A percentile compares a stretch with the other conserved stretches of the same genome.
These are phyloP conservation scores for Labeo catla DNA, from an alignment of 2,113 vertebrate genomes.

Conservation along the genomic window DNA sequence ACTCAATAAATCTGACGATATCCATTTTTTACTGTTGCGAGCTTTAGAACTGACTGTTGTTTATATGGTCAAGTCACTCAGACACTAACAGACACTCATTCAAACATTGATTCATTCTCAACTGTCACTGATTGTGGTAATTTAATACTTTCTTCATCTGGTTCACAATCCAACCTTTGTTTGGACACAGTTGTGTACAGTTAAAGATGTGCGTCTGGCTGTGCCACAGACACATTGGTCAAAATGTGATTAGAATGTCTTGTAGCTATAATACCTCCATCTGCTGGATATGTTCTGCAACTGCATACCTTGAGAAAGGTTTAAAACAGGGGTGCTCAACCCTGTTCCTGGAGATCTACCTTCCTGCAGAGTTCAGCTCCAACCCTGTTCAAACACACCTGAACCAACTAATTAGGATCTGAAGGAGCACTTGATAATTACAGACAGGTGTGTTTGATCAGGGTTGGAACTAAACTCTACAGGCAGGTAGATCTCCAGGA, in stretches of 20 bases:
- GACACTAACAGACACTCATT: conserved; percentile 18
- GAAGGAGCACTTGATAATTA: too few relatives aligned
- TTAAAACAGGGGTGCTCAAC: too few relatives aligned
- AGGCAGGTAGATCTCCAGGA: too few relatives aligned
- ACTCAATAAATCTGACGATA: conserved; percentile 1
- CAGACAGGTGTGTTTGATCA: too few relatives aligned
- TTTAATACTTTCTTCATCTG: conserved; percentile 28
- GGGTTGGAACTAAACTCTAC: too few relatives aligned
- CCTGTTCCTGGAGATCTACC: too few relatives aligned
- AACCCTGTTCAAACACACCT: too few relatives aligned
- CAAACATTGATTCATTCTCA: not conserved
- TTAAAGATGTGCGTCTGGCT: not conserved
- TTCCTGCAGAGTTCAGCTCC: too few relatives aligned
- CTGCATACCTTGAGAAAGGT: not conserved
- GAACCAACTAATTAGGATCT: too few relatives aligned
- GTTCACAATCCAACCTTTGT: conserved; percentile 18
- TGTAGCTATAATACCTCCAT: not conserved
- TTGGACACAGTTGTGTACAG: conserved; percentile 6
- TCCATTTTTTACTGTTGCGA: conserved; percentile 5
- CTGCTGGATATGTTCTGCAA: conserved; percentile 3
- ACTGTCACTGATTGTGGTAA: conserved; percentile 20
- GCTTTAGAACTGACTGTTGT: conserved; percentile 26
- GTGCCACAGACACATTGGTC: conserved; percentile 16
- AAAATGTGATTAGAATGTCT: not conserved
- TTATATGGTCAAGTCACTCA: conserved; percentile 10